phyloP scores from a whole-genome alignment of 2,113 vertebrate genomes.

The Melozone crissalis region DNA sequence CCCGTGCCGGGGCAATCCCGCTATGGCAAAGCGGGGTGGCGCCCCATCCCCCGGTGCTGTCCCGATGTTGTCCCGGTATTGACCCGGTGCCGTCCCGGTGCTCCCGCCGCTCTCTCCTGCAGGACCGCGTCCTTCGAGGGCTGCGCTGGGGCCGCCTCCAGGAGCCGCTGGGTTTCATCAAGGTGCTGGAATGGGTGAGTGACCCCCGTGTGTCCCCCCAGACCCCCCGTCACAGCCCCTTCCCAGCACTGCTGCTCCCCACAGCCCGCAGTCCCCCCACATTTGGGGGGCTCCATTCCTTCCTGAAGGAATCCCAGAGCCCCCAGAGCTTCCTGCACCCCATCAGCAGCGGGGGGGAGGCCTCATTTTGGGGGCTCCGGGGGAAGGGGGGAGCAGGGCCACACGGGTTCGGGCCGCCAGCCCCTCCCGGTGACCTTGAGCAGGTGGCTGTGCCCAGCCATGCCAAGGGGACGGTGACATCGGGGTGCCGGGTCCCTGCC shows the following conservation, averaged over 20 bases:
- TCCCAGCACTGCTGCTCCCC: not conserved
- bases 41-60: not conserved
- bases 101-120: conserved; percentile 13
- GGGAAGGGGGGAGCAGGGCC: not conserved
- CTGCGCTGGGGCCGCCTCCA: conserved; percentile 84
- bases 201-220: no score
- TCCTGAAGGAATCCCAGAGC: not conserved
- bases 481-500: not conserved
- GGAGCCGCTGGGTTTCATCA: conserved; percentile 91
- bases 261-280: not conserved
- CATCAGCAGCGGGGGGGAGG: not conserved
- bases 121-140: conserved; percentile 74
- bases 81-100: not conserved
- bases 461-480: not conserved
- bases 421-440: conserved; percentile 36
- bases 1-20: no score
- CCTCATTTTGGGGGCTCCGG: not conserved
- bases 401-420: not conserved
- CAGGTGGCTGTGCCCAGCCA: not conserved
- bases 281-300: not conserved
- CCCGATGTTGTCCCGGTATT: not conserved
- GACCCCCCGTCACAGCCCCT: not conserved
- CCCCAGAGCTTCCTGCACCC: not conserved
- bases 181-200: conserved; percentile 91
- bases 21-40: not conserved